Evolutionary conservation across 2,888 invertebrate species (phyloP), one percentile per base, ranked within the genome.

Genomic region (Campoplex capitator): DNA sequence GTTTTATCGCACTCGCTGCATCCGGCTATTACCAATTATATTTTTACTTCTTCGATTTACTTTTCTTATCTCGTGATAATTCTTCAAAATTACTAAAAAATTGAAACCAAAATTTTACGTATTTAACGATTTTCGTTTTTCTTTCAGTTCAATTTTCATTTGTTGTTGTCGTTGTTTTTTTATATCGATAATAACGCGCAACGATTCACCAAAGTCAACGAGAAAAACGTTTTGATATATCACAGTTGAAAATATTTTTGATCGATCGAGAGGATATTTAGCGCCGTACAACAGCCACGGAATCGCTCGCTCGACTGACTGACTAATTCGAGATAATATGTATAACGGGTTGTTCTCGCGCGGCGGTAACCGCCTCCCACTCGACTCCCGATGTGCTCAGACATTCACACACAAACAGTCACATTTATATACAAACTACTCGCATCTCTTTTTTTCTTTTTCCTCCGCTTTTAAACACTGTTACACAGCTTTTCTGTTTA

Each of bases 241-340:
- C 16, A 80, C 13, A 42, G 76, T 42, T 35, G 42, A 54, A 80
- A 70, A 67, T 67, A 81, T 35, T 45, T 23, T 18, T 23, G 32
- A 83, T 62, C 54, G 84, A 81, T 68, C 23, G 75, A 74, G 82
- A 84, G 85, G 83, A 81, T 79, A 88, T 79, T 85, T 76, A 56
- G 81, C 75, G 56, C 68, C 88, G 88, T 83, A 88, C 90, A 91
- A 88, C 90, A 91, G 89, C 90, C 89, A 88, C 90, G 88, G 87
- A 88, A 91, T 91, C 90, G 89, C 90, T 91, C 89, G 90, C 90
- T 90, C 92, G 92, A 93, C 92, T 92, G 92, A 92, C 92, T 92
- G 91, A 93, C 92, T 91, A 91, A 92, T 90, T 92, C 90, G 89
- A 91, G 93, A 93, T 93, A 93, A 92, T 92, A 91, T 84, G 87